Conservation (phyloP, 2,797 vertebrate genomes). For the Chiroxiphia lanceolata region DNA sequence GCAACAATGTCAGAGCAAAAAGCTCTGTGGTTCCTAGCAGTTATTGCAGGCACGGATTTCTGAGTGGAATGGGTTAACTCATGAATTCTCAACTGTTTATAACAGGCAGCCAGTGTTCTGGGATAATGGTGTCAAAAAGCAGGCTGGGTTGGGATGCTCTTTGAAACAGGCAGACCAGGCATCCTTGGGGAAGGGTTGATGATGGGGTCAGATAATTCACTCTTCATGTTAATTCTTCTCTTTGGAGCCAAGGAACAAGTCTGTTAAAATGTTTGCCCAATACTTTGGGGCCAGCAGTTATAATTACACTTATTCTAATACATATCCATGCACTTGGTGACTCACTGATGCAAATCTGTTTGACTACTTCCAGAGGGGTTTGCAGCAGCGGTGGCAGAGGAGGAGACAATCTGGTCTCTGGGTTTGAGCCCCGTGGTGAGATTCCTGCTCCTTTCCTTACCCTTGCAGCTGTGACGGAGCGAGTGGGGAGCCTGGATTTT, state of each 20-base stretch:
- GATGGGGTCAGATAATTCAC: conserved; percentile 14
- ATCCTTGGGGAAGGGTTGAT: conserved; percentile 15
- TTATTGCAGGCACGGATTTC: neutral
- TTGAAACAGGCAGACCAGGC: neutral
- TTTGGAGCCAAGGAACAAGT: conserved; percentile 35
- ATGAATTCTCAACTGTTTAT: neutral
- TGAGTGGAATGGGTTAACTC: neutral
- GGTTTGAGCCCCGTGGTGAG: neutral
- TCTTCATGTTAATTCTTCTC: conserved; percentile 31
- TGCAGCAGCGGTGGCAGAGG: conserved; percentile 3
- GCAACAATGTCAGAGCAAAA: neutral
- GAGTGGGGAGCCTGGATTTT: neutral
- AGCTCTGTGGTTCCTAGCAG: neutral
- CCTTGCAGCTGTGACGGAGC: neutral
- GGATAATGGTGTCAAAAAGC: conserved; percentile 28
- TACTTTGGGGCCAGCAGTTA: conserved; percentile 7
- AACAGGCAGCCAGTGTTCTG: neutral
- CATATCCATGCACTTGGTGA: neutral
- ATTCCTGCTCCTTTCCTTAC: neutral
- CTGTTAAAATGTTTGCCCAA: conserved; percentile 50
- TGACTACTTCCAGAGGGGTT: conserved; percentile 12
- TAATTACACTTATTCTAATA: conserved; percentile 42
- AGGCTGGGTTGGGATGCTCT: neutral
- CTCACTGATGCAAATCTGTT: conserved; percentile 43
- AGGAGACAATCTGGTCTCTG: neutral